Conservation (phyloP, 2,797 vertebrate species). For the Vultur gryphus region DNA sequence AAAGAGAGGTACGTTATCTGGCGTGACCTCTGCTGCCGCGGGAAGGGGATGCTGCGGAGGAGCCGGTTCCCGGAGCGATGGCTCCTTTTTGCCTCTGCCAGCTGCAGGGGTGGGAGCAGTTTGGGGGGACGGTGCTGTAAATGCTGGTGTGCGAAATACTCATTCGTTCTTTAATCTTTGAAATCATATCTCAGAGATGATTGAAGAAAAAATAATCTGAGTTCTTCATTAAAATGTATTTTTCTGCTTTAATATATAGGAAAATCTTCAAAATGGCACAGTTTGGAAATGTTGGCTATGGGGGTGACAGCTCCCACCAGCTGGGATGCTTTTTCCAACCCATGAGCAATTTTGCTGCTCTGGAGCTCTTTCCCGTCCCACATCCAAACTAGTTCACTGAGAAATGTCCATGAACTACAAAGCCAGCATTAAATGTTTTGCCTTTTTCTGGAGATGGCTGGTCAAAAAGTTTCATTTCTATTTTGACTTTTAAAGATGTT, state of each 20-base stretch:
- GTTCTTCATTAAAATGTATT: not conserved
- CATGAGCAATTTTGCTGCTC: not conserved
- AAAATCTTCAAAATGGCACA: not conserved
- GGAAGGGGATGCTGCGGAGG: not conserved
- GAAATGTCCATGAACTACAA: rapidly evolving
- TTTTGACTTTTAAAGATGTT: not conserved
- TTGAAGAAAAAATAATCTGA: not conserved
- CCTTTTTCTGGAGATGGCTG: not conserved
- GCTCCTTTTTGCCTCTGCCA: no score
- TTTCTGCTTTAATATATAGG: not conserved
- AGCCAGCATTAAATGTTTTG: not conserved
- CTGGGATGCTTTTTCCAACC: no score
- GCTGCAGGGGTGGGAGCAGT: not conserved
- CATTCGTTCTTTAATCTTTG: not conserved
- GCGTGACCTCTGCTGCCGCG: not conserved
- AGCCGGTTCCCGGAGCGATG: no score
- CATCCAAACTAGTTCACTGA: not conserved
- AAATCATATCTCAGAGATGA: no score
- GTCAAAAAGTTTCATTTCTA: not conserved
- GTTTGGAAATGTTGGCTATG: not conserved
- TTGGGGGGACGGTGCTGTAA: no score
- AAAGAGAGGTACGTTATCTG: not conserved
- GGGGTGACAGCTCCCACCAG: not conserved
- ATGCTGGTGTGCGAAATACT: not conserved
- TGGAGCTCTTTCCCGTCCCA: not conserved